phyloP scores from a whole-genome alignment of 2,797 vertebrate genomes.

The Hydrocynus forskahlii region DNA sequence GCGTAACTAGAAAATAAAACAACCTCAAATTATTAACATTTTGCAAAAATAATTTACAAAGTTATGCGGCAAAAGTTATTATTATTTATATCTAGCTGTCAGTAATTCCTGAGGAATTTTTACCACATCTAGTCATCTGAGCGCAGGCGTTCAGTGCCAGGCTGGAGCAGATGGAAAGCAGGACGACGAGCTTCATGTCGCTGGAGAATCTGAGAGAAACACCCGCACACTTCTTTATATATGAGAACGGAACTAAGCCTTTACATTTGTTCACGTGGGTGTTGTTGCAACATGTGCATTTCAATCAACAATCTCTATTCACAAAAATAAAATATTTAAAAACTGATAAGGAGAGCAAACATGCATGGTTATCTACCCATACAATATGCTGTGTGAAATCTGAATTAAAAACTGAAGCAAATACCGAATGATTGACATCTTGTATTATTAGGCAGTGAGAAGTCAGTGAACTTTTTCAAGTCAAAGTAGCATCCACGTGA shows the following conservation, averaged over 20 bases:
- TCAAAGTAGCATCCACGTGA: no score
- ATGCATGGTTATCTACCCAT: not conserved
- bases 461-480: no score
- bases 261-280: not conserved
- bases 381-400: no score
- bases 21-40: not conserved
- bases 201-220: not conserved
- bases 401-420: no score
- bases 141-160: constrained; percentile 1
- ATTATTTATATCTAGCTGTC: not conserved
- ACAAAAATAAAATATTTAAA: not conserved
- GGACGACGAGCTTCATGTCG: constrained; percentile 10
- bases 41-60: no score
- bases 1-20: not conserved
- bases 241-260: not conserved
- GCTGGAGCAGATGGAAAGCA: constrained; percentile 5
- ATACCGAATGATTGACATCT: no score
- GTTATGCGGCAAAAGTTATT: not conserved
- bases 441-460: no score
- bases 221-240: not conserved
- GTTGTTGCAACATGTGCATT: not conserved
- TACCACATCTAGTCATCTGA: not conserved
- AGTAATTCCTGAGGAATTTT: not conserved
- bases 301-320: not conserved
- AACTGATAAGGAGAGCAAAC: constrained; percentile 1